Percentiles rank a stretch among this genome's conserved stretches.
phyloP scores from a whole-genome alignment of 2,113 vertebrate species.

The Camelus bactrianus region DNA sequence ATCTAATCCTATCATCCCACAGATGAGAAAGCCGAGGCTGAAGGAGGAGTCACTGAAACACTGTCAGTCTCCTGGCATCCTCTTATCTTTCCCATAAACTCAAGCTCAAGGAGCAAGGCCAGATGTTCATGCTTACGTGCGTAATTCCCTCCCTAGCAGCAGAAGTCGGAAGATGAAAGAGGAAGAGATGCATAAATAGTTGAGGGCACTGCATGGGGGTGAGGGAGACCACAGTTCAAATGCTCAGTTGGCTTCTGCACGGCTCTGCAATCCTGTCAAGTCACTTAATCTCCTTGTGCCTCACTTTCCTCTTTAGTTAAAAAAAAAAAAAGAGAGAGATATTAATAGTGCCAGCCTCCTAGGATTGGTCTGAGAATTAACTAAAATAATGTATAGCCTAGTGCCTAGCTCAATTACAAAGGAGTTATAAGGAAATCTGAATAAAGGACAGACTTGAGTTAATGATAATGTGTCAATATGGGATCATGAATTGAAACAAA shows the following conservation, averaged over 20 bases:
- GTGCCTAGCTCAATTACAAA: slow-evolving; percentile 3
- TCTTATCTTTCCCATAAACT: slow-evolving; percentile 61
- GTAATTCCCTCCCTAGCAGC: not conserved
- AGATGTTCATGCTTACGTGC: slow-evolving; percentile 3
- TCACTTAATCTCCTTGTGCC: slow-evolving; percentile 27
- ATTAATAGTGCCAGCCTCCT: not conserved
- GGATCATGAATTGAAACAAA: slow-evolving; percentile 17
- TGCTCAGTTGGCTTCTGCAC: not conserved
- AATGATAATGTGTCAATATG: not conserved
- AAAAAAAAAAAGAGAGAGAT: not conserved
- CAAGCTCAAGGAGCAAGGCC: not conserved
- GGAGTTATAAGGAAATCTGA: slow-evolving; percentile 16
- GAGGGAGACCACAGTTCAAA: not conserved
- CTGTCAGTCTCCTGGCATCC: not conserved
- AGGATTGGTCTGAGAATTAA: not conserved
- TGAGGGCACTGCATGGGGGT: not conserved
- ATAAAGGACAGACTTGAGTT: not conserved
- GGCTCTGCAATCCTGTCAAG: not conserved
- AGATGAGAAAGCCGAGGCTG: slow-evolving; percentile 52
- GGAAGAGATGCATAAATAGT: not conserved
- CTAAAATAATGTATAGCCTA: not conserved
- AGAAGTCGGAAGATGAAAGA: not conserved
- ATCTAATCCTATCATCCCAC: slow-evolving; percentile 28
- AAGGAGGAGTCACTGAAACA: not conserved
- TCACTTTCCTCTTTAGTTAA: not conserved